Evolutionary conservation across 2,797 vertebrate species (phyloP), one percentile per base, ranked within the genome.

Genomic region (Spondyliosoma cantharus): DNA sequence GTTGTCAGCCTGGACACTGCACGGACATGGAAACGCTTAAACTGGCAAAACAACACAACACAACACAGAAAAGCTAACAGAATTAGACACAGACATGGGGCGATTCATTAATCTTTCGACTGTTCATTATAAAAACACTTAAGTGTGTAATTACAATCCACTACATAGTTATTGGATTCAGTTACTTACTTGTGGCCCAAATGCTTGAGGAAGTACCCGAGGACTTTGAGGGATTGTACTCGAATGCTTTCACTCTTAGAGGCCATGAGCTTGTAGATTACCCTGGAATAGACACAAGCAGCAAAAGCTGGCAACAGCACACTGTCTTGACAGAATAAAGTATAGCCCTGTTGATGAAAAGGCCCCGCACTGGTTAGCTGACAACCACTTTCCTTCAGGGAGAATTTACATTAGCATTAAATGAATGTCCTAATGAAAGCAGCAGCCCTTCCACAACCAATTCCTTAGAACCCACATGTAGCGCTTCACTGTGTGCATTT

Each of bases 131-230:
- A 67, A 67, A 50, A 53, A 53, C 29, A 64, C 19, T 74, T 4
- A 24, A 43, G 7, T 37, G n/a, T 64, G 27, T 53, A 76, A 54
- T 78, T 57, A 65, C 7, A 49, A 13, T 54, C 42, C 54, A 62
- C 37, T 46, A 74, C 52, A 81, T 13, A 61, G 42, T 8, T 69
- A 46, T 8, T 63, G 22, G 20, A 78, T 50, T 7, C 3, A 5
- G 19, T 79, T 25, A 96, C 98, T 97, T 95, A 99, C 98, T 99
- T 99, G 94, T 98, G 97, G 78, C 97, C 97, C 88, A 99, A 92
- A 90, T 99, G 97, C 92, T 99, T 99, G 82, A 99, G 96, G 93
- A 99, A 99, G 93, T 98, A 99, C 52, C 97, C 98, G 68, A 99
- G 94, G 65, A 97, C 97, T 91, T 99, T 99, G 90, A 99, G 95